Evolutionary conservation across 1,140 invertebrate species (phyloP).

Genomic region (Orussus abietinus): DNA sequence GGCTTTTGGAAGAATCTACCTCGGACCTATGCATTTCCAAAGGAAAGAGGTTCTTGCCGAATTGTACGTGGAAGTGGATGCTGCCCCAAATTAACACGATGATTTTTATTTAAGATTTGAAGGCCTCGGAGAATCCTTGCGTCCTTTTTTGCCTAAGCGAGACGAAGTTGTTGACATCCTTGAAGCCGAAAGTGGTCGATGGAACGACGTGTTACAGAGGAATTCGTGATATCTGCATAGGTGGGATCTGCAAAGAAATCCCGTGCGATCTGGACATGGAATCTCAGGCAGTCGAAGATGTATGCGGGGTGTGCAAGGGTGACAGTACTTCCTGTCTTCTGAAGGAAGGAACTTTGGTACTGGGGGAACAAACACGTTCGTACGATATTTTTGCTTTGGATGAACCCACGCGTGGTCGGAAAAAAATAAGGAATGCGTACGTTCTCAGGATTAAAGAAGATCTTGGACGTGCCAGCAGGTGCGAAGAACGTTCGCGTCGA

Average conservation of each 20-base stretch:
- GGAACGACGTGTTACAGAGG: conserved; percentile 54
- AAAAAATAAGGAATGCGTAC: conserved; percentile 5
- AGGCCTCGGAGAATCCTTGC: conserved; percentile 49
- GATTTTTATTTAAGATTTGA: no score
- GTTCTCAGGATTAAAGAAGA: conserved; percentile 50
- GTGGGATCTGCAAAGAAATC: conserved; percentile 51
- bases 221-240: conserved; percentile 53
- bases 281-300: conserved; percentile 58
- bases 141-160: conserved; percentile 53
- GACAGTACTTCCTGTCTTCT: conserved; percentile 57
- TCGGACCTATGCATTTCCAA: no score
- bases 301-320: conserved; percentile 61
- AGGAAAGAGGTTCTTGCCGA: no score
- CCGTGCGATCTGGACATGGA: conserved; percentile 61
- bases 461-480: conserved; percentile 53
- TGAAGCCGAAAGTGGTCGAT: conserved; percentile 41
- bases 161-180: conserved; percentile 41
- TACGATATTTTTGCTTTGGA: conserved; percentile 1
- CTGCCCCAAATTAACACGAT: no score
- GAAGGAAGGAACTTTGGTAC: conserved; percentile 19
- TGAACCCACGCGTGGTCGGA: no score
- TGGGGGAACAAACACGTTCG: conserved; percentile 20
- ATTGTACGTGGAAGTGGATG: no score
- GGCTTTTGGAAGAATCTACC: no score
- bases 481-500: conserved; percentile 58